These are phyloP conservation scores for Hyposmocoma kahamanoa DNA, from an alignment of 1,140 invertebrate genomes.

Conservation along the genomic window DNA sequence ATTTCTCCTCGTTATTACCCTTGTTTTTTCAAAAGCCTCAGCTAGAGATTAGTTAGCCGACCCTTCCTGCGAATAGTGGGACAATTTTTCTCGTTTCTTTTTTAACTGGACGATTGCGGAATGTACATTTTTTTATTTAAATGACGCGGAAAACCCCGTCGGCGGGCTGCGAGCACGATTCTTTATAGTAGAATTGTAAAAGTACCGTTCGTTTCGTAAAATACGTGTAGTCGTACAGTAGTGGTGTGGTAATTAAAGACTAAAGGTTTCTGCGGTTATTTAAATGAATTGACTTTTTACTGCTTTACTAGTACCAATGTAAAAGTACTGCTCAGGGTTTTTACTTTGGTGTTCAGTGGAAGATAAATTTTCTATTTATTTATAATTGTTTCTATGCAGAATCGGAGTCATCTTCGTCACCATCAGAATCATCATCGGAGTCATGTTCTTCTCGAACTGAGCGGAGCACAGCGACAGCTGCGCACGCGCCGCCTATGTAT, in stretches of 20 bases:
- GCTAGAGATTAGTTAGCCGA: not conserved
- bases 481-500: conserved; percentile 48
- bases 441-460: conserved; percentile 74
- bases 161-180: too few species aligned
- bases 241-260: too few species aligned
- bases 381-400: conserved; percentile 31
- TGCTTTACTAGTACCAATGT: too few species aligned
- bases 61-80: conserved; percentile 13
- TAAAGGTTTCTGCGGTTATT: too few species aligned
- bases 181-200: too few species aligned
- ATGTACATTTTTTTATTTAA: conserved; percentile 31
- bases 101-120: conserved; percentile 5
- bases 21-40: conserved; percentile 10
- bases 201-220: too few species aligned
- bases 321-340: too few species aligned
- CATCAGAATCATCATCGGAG: conserved; percentile 60
- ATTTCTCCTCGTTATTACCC: conserved; percentile 15
- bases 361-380: conserved; percentile 2
- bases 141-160: conserved; percentile 23
- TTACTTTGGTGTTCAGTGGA: too few species aligned
- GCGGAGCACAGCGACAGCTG: conserved; percentile 73
- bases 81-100: conserved; percentile 23
- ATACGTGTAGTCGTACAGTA: too few species aligned
- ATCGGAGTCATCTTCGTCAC: conserved; percentile 60
- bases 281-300: too few species aligned